Percentiles rank a stretch among this genome's conserved stretches.
Conservation (phyloP, 2,888 invertebrate species). For the Aphidoletes aphidimyza region DNA sequence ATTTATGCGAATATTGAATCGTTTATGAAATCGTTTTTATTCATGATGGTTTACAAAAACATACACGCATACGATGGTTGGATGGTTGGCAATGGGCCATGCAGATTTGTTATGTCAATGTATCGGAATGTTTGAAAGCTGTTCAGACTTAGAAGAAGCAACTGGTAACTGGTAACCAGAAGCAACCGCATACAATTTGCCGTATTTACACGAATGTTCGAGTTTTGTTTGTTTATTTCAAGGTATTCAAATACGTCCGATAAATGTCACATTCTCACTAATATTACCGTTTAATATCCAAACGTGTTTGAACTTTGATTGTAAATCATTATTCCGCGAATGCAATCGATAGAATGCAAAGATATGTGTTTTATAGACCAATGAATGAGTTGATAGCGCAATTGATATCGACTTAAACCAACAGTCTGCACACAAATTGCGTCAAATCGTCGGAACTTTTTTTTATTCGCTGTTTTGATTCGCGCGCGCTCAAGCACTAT, state of each 20-base stretch:
- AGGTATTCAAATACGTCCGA: neutral
- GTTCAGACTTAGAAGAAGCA: conserved; percentile 5
- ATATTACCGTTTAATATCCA: neutral
- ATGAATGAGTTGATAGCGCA: conserved; percentile 7
- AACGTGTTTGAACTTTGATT: neutral
- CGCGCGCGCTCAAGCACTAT: conserved; percentile 17
- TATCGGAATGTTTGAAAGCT: neutral
- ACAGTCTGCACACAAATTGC: neutral
- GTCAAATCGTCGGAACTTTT: neutral
- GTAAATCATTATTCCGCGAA: neutral
- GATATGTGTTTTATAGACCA: neutral
- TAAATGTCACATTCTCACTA: neutral
- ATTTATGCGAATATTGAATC: conserved; percentile 21
- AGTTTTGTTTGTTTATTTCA: neutral
- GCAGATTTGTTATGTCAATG: neutral
- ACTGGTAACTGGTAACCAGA: conserved; percentile 19
- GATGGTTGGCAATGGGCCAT: too few species aligned
- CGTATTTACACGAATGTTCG: neutral
- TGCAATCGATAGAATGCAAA: neutral
- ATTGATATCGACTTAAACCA: conserved; percentile 24
- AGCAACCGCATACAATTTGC: neutral
- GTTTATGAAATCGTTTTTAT: neutral
- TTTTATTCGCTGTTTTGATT: neutral
- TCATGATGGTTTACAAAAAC: neutral
- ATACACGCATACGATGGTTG: neutral